Conservation (phyloP, 2,797 vertebrate species). For the Pogoniulus pusillus region DNA sequence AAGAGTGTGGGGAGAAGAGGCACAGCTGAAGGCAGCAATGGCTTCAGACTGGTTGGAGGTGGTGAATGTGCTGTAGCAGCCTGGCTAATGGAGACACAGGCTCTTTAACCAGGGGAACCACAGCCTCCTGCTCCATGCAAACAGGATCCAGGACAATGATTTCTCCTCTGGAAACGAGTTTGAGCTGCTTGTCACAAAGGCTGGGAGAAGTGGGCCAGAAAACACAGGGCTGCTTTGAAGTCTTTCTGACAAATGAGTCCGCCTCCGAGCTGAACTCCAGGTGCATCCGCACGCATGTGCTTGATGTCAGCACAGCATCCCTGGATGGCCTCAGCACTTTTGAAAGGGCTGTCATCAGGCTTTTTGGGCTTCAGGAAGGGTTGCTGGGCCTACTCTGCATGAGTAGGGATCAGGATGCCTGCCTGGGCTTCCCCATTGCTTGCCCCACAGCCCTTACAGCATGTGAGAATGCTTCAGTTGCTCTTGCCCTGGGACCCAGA, state of each 20-base stretch:
- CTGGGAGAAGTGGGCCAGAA: constrained; percentile 16
- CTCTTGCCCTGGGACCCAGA: background rate
- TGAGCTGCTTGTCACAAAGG: background rate
- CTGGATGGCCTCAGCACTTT: background rate
- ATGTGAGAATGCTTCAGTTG: background rate
- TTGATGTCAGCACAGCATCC: background rate
- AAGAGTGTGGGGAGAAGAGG: background rate
- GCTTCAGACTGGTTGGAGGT: background rate
- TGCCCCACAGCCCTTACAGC: background rate
- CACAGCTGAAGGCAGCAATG: background rate
- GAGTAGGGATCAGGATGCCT: background rate
- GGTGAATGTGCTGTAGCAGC: rapidly evolving
- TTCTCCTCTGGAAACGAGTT: constrained; percentile 15
- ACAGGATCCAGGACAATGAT: background rate
- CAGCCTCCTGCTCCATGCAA: background rate
- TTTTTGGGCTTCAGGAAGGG: background rate
- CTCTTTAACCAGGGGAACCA: background rate
- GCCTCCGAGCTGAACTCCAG: background rate
- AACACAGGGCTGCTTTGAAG: background rate
- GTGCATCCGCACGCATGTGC: background rate
- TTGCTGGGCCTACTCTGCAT: rapidly evolving
- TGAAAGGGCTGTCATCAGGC: background rate
- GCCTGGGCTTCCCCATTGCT: background rate
- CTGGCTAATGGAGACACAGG: rapidly evolving
- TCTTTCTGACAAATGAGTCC: background rate